Evolutionary conservation across 2,113 vertebrate genomes (phyloP).

Genomic region (Rostratula benghalensis): DNA sequence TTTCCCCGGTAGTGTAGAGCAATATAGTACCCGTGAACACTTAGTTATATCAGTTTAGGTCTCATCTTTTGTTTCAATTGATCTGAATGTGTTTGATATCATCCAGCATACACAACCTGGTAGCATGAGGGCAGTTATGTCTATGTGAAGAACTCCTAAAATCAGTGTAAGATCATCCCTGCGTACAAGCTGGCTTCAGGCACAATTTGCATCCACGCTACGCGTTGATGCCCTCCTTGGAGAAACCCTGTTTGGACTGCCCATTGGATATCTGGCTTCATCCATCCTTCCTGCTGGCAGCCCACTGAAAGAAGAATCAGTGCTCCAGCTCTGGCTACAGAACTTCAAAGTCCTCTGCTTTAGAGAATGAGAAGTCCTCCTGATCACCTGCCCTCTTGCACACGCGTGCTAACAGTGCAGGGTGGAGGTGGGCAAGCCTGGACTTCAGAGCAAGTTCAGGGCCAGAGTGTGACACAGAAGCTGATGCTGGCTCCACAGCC

Average conservation of each 20-base stretch:
- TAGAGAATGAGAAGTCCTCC: not conserved
- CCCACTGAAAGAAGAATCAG: not conserved
- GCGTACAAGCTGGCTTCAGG: not conserved
- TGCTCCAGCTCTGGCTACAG: not conserved
- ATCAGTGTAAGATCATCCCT: not conserved
- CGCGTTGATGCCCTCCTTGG: not conserved
- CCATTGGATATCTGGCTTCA: not conserved
- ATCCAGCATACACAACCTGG: not conserved
- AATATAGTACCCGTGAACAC: not conserved
- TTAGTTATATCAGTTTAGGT: not conserved
- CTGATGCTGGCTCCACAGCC: not conserved
- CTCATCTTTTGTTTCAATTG: not conserved
- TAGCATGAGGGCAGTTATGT: not conserved
- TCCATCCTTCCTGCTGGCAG: not conserved
- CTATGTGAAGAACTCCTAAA: not conserved
- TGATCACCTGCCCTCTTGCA: not conserved
- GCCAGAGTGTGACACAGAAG: not conserved
- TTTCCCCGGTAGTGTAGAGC: not conserved
- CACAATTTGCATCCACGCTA: not conserved
- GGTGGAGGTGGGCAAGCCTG: not conserved
- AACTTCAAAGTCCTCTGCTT: not conserved
- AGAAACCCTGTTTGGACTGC: not conserved
- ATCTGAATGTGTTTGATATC: not conserved
- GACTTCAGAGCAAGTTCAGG: not conserved
- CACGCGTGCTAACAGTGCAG: not conserved